Conservation (phyloP, 2,797 vertebrate species). For the Pyrrhura leucotis region DNA sequence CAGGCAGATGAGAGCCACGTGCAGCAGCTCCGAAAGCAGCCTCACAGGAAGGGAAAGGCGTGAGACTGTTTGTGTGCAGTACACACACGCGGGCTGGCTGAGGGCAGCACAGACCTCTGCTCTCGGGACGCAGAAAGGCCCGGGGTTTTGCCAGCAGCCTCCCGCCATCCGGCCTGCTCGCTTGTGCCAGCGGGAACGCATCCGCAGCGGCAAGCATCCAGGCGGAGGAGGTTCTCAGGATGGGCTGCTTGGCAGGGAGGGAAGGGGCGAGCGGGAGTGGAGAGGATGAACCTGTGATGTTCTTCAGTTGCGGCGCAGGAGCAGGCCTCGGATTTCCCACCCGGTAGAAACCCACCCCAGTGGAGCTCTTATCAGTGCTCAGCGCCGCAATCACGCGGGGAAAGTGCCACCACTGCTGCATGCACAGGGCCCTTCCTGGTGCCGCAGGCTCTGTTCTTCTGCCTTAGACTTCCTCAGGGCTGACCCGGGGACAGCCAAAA, state of each 20-base stretch:
- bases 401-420: background rate
- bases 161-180: background rate
- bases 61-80: slow-evolving; percentile 26
- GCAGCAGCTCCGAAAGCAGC: background rate
- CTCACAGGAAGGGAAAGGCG: slow-evolving; percentile 19
- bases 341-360: background rate
- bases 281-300: background rate
- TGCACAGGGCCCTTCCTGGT: background rate
- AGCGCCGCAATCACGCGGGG: rapidly evolving
- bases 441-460: background rate
- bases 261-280: background rate
- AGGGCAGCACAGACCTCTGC: background rate
- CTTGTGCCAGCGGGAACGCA: rapidly evolving
- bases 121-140: background rate
- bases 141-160: background rate
- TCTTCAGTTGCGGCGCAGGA: background rate
- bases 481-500: background rate
- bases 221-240: slow-evolving; percentile 22
- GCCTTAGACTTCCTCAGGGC: background rate
- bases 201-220: background rate
- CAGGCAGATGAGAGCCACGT: background rate
- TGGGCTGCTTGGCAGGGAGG: background rate
- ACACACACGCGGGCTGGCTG: background rate
- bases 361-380: background rate
- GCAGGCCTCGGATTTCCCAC: background rate